phyloP scores from a whole-genome alignment of 2,888 invertebrate species.

The Drosophila engyochracea region DNA sequence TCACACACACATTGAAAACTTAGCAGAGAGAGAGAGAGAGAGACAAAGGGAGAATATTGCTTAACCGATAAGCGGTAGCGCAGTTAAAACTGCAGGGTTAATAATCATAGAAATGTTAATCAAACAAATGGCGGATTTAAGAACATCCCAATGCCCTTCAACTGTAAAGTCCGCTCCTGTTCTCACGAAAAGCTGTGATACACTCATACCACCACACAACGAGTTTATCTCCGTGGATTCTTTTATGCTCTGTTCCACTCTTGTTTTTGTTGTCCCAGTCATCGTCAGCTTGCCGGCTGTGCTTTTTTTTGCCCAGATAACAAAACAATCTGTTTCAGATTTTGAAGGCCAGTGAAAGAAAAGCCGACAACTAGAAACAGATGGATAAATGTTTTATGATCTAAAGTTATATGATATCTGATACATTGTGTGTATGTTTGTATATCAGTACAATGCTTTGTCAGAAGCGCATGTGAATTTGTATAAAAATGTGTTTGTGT shows the following conservation, averaged over 20 bases:
- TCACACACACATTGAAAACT: slow-evolving; percentile 10
- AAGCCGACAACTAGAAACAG: slow-evolving; percentile 8
- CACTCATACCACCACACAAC: slow-evolving; percentile 5
- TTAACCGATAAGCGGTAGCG: slow-evolving; percentile 33
- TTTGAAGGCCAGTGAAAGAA: slow-evolving; percentile 24
- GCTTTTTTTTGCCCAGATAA: slow-evolving; percentile 24
- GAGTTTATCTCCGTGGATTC: slow-evolving; percentile 15
- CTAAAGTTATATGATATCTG: slow-evolving; percentile 15
- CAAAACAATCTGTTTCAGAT: slow-evolving; percentile 14
- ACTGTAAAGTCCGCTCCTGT: slow-evolving; percentile 34
- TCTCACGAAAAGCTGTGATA: neutral
- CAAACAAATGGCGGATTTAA: neutral
- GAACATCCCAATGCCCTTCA: neutral
- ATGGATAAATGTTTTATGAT: slow-evolving; percentile 21
- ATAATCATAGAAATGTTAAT: neutral
- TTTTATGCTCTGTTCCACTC: slow-evolving; percentile 27
- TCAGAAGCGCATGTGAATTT: neutral
- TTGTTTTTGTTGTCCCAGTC: slow-evolving; percentile 32
- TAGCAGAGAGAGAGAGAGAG: slow-evolving; percentile 36
- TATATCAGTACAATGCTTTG: neutral
- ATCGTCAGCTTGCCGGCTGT: slow-evolving; percentile 40
- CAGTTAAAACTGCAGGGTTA: neutral
- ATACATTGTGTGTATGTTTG: neutral
- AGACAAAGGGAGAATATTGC: slow-evolving; percentile 41
- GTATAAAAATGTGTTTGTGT: neutral